phyloP scores from a whole-genome alignment of 2,797 vertebrate species.

The Amblyraja radiata region DNA sequence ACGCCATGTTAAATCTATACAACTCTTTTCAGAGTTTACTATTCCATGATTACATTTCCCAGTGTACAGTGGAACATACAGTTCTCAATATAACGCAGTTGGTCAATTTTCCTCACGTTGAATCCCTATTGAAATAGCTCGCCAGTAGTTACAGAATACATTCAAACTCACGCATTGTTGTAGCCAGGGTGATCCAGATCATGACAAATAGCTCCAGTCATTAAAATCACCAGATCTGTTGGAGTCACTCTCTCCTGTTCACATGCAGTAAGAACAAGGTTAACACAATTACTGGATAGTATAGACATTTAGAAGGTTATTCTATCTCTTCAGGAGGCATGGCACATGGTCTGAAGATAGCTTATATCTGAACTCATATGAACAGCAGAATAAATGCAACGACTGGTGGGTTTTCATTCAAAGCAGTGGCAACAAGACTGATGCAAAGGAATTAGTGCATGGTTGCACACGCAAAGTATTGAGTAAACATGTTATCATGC shows the following conservation, averaged over 20 bases:
- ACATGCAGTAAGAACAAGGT: background rate
- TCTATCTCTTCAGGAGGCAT: too few relatives aligned
- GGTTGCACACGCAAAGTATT: background rate
- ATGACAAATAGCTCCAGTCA: constrained; percentile 93
- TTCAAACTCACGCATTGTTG: constrained; percentile 83
- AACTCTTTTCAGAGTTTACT: background rate
- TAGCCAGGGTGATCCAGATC: constrained; percentile 96
- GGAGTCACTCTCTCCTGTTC: constrained; percentile 79
- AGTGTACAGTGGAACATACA: background rate
- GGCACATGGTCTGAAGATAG: background rate
- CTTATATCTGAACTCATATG: background rate
- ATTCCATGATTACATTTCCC: too few relatives aligned
- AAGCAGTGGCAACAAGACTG: background rate
- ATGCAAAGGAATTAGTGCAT: background rate
- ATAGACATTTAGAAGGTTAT: background rate
- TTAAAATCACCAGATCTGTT: constrained; percentile 82
- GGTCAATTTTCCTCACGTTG: background rate
- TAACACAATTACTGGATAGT: background rate
- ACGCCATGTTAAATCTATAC: background rate
- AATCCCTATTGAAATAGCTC: background rate
- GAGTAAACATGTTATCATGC: background rate
- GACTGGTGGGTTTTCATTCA: background rate
- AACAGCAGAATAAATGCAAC: background rate
- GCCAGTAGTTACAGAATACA: background rate
- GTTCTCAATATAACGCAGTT: background rate